phyloP scores from a whole-genome alignment of 2,113 vertebrate species.

The Cyprinodon brontotheroides region DNA sequence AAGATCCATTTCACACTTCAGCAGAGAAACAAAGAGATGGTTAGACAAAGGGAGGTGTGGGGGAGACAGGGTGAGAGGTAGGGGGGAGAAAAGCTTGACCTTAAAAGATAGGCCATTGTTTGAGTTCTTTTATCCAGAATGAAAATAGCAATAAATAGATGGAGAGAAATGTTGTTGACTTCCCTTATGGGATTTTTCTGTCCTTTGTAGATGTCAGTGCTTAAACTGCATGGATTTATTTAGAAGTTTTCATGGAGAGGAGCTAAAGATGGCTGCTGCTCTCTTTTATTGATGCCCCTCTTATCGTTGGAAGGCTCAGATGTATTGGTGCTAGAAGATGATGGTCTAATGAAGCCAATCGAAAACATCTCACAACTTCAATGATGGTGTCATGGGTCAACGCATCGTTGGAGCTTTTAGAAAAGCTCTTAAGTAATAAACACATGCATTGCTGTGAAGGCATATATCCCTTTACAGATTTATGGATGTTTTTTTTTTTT shows the following conservation, averaged over 20 bases:
- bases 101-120: conserved; percentile 51
- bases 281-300: conserved; percentile 68
- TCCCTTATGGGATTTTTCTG: conserved; percentile 35
- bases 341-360: conserved; percentile 33
- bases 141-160: conserved; percentile 51
- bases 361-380: conserved; percentile 3
- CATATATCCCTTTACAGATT: background rate
- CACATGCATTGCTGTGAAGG: background rate
- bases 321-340: conserved; percentile 24
- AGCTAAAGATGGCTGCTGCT: conserved; percentile 51
- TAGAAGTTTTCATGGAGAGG: conserved; percentile 32
- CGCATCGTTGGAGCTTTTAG: conserved; percentile 14
- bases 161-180: conserved; percentile 26
- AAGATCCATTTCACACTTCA: conserved; percentile 79
- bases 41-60: conserved; percentile 70
- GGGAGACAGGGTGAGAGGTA: conserved; percentile 37
- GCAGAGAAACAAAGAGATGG: conserved; percentile 68
- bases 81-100: conserved; percentile 52
- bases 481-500: background rate
- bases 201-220: conserved; percentile 19
- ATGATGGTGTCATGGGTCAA: conserved; percentile 34
- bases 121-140: conserved; percentile 31
- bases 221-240: conserved; percentile 39
- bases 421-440: conserved; percentile 30
- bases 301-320: conserved; percentile 53